Evolutionary conservation across 2,888 invertebrate genomes (phyloP).

Genomic region (Platynereis dumerilii): DNA sequence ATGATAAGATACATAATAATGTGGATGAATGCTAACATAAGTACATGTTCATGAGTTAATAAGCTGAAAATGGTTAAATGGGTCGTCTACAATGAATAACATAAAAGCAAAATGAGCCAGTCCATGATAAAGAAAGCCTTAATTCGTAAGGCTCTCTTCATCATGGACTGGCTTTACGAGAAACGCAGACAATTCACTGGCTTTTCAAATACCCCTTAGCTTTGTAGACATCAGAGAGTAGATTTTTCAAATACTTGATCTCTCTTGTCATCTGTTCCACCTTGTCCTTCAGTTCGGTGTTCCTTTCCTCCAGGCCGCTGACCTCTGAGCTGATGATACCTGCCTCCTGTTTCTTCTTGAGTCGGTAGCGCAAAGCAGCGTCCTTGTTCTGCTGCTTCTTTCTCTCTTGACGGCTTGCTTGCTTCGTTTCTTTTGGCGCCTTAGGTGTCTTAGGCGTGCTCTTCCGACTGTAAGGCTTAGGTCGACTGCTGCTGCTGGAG

Average conservation of each 20-base stretch:
- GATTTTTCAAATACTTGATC: conserved; percentile 37
- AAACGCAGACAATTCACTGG: neutral
- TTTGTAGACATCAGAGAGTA: conserved; percentile 34
- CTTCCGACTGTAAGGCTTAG: conserved; percentile 8
- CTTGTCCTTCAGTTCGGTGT: conserved; percentile 34
- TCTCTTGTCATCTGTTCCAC: conserved; percentile 35
- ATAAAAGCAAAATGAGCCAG: too few species aligned
- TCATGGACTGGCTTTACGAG: too few species aligned
- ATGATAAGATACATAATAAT: too few species aligned
- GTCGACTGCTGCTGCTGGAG: neutral
- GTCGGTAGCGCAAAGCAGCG: conserved; percentile 37
- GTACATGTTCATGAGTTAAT: too few species aligned
- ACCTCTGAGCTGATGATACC: conserved; percentile 24
- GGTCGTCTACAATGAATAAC: too few species aligned
- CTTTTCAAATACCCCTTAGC: conserved; percentile 8
- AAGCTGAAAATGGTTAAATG: too few species aligned
- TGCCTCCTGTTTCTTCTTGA: conserved; percentile 36
- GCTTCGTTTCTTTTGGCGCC: neutral
- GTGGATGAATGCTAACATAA: too few species aligned
- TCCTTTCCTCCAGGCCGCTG: conserved; percentile 29
- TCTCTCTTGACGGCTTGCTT: conserved; percentile 21
- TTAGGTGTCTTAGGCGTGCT: conserved; percentile 9
- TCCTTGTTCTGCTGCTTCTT: conserved; percentile 41
- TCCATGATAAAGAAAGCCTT: too few species aligned
- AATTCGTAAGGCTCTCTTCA: too few species aligned